A percentile compares a stretch with the other conserved stretches of the same genome.
Evolutionary conservation across 1,140 invertebrate genomes (phyloP).

Genomic region (Coenobita brevimanus): DNA sequence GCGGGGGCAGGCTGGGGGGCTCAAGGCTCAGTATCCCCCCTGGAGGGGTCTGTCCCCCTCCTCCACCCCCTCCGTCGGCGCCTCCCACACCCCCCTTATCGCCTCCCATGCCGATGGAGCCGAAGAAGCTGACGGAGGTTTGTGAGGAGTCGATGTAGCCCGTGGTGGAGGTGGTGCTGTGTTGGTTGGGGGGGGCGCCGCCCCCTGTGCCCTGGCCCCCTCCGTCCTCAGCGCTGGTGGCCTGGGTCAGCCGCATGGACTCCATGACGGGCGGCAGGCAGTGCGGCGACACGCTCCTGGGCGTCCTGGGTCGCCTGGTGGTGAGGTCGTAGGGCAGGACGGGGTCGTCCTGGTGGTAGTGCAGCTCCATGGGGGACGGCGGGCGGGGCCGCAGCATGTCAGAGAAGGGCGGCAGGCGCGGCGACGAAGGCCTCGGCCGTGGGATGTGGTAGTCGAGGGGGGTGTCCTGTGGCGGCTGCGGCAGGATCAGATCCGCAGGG

Average conservation of each 20-base stretch:
- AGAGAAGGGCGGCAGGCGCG: conserved; percentile 69
- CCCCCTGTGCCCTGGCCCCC: conserved; percentile 54
- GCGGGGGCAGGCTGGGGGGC: conserved; percentile 73
- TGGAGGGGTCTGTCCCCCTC: conserved; percentile 37
- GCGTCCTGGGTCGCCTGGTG: conserved; percentile 31
- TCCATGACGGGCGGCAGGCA: conserved; percentile 37
- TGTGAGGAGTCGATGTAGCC: conserved; percentile 48
- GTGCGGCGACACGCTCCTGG: conserved; percentile 47
- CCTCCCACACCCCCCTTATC: conserved; percentile 56
- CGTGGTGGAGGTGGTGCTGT: conserved; percentile 25
- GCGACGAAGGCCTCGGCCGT: conserved; percentile 68
- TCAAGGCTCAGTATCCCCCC: conserved; percentile 28
- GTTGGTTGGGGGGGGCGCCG: conserved; percentile 40
- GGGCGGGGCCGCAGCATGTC: conserved; percentile 67
- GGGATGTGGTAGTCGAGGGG: conserved; percentile 67
- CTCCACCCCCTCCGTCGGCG: conserved; percentile 45
- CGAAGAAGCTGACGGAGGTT: conserved; percentile 44
- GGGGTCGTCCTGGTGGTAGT: conserved; percentile 66
- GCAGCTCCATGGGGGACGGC: conserved; percentile 52
- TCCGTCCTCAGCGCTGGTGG: conserved; percentile 54
- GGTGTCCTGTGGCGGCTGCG: conserved; percentile 61
- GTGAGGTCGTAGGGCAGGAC: conserved; percentile 50
- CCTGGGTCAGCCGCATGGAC: conserved; percentile 47
- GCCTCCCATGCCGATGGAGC: conserved; percentile 35
- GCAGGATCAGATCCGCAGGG: conserved; percentile 46